A percentile compares a stretch with the other conserved stretches of the same genome.
phyloP scores from a whole-genome alignment of 2,888 invertebrate species.

The Eristalis tenax region DNA sequence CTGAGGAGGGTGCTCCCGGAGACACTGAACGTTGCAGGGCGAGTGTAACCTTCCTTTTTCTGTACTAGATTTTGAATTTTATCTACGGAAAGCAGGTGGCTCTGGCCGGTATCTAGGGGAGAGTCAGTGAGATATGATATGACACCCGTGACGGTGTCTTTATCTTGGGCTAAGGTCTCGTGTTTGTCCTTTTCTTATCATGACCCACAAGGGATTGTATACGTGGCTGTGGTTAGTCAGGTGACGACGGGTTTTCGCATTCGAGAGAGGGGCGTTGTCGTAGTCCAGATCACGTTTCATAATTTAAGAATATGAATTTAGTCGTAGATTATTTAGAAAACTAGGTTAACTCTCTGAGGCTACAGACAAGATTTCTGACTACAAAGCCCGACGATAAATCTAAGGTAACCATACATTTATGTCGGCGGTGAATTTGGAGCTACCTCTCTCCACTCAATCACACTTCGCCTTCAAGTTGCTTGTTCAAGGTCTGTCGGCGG shows the following conservation, averaged over 20 bases:
- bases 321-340: too few relatives aligned
- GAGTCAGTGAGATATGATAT: slow-evolving; percentile 1
- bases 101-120: slow-evolving; percentile 44
- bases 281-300: too few relatives aligned
- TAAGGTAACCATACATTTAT: too few relatives aligned
- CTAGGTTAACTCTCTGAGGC: too few relatives aligned
- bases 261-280: background rate
- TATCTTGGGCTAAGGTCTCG: slow-evolving; percentile 54
- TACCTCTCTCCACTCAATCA: too few relatives aligned
- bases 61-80: slow-evolving; percentile 36
- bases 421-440: too few relatives aligned
- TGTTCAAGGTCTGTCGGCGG: too few relatives aligned
- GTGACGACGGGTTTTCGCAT: background rate
- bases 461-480: too few relatives aligned
- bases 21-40: slow-evolving; percentile 22
- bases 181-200: slow-evolving; percentile 66
- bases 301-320: too few relatives aligned
- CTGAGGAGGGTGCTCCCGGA: background rate
- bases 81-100: slow-evolving; percentile 47
- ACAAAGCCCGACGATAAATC: too few relatives aligned
- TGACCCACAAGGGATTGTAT: background rate
- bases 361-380: too few relatives aligned
- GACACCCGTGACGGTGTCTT: slow-evolving; percentile 27
- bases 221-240: background rate
- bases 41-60: slow-evolving; percentile 55